These are phyloP conservation scores for Cheilosia scutellata DNA, from an alignment of 2,888 invertebrate genomes.

Conservation along the genomic window DNA sequence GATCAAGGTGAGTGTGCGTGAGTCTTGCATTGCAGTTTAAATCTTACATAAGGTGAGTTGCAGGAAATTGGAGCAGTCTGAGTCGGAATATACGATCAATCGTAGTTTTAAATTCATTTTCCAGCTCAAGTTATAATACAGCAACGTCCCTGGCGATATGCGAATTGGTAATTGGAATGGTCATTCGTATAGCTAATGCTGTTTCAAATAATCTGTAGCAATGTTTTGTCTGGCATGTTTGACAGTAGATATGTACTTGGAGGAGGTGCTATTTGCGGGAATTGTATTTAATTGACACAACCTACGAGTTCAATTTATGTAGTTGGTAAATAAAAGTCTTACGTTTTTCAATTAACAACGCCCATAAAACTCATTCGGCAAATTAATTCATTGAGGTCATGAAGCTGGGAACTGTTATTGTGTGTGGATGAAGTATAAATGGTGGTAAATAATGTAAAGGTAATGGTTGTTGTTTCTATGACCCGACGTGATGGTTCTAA, in stretches of 20 bases:
- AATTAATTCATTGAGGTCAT: constrained; percentile 2
- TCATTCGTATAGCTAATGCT: neutral
- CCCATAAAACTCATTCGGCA: neutral
- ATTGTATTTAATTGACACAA: constrained; percentile 21
- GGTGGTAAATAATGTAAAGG: neutral
- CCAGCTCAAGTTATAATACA: neutral
- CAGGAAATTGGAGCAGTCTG: constrained; percentile 59
- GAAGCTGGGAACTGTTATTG: neutral
- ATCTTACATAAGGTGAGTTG: constrained; percentile 54
- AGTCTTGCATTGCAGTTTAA: constrained; percentile 45
- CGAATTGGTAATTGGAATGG: constrained; percentile 9
- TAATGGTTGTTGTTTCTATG: no score
- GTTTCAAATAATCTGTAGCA: neutral
- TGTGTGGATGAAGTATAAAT: neutral
- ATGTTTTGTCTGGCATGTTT: neutral
- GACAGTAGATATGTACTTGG: neutral
- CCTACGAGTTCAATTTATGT: constrained; percentile 3
- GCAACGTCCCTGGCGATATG: constrained; percentile 8
- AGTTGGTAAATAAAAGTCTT: neutral
- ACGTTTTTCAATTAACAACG: constrained; percentile 6
- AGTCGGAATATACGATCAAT: constrained; percentile 19
- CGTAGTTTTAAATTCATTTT: constrained; percentile 4
- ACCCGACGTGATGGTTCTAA: no score
- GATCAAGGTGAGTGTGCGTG: constrained; percentile 63
- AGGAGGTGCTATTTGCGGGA: neutral